Conservation (phyloP, 2,888 invertebrate genomes). For the Eupeodes luniger region DNA sequence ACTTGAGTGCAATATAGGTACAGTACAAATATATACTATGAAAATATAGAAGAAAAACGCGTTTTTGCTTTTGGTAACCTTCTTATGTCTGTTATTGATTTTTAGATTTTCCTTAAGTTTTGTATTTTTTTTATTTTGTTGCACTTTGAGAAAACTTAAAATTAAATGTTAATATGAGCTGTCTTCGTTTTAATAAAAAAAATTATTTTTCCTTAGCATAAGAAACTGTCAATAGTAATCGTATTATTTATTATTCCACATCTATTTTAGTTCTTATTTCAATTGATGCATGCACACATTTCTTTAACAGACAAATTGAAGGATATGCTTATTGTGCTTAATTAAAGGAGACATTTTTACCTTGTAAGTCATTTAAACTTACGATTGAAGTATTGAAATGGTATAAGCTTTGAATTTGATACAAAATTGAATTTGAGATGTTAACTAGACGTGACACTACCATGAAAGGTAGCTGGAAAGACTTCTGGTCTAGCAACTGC, state of each 20-base stretch:
- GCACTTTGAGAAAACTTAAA: slow-evolving; percentile 15
- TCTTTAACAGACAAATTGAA: not conserved
- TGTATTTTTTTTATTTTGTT: not conserved
- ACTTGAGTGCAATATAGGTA: slow-evolving; percentile 31
- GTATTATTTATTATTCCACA: not conserved
- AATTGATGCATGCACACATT: not conserved
- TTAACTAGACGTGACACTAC: too few species aligned
- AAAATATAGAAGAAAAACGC: slow-evolving; percentile 7
- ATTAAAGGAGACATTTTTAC: not conserved
- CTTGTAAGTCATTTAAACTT: not conserved
- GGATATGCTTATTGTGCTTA: not conserved
- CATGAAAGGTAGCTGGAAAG: too few species aligned
- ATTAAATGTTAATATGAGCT: not conserved
- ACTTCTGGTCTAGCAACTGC: too few species aligned
- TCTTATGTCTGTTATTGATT: slow-evolving; percentile 68
- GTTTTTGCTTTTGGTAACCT: slow-evolving; percentile 50
- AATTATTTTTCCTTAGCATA: not conserved
- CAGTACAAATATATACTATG: not conserved
- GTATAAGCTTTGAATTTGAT: too few species aligned
- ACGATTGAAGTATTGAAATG: too few species aligned
- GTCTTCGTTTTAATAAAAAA: not conserved
- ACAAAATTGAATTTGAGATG: too few species aligned
- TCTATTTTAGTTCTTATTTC: not conserved
- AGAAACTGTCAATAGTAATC: slow-evolving; percentile 3
- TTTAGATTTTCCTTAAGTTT: slow-evolving; percentile 31